Evolutionary conservation across 1,140 invertebrate species (phyloP).

Genomic region (Pentalonia nigronervosa): DNA sequence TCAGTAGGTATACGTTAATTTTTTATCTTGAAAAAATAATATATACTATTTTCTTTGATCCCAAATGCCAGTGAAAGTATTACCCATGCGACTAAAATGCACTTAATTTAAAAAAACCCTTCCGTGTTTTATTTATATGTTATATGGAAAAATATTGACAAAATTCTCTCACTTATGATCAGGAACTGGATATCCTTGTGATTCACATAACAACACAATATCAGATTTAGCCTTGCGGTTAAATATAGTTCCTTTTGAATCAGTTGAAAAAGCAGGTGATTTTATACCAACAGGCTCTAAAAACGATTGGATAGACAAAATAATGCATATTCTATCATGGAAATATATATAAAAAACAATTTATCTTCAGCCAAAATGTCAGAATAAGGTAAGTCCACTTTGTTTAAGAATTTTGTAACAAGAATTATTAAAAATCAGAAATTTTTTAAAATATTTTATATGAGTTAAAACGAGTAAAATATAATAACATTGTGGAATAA

Average conservation of each 20-base stretch:
- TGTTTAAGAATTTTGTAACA: neutral
- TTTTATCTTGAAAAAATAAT: neutral
- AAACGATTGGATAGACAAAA: neutral
- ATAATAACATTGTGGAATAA: constrained; percentile 59
- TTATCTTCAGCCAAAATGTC: constrained; percentile 39
- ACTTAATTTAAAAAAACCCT: neutral
- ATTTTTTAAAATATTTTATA: neutral
- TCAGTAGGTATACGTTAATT: constrained; percentile 6
- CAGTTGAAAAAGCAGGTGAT: constrained; percentile 67
- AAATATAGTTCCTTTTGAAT: constrained; percentile 66
- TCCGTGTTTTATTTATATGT: neutral
- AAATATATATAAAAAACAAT: neutral
- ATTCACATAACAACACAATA: constrained; percentile 73
- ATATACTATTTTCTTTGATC: neutral
- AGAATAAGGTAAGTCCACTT: neutral
- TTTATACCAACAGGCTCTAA: constrained; percentile 70
- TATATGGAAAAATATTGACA: neutral
- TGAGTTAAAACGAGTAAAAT: neutral
- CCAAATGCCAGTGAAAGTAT: constrained; percentile 42
- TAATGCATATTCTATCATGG: neutral
- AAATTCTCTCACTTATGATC: constrained; percentile 71
- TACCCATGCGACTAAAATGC: constrained; percentile 13
- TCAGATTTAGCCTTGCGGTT: constrained; percentile 63
- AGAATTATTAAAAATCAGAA: neutral
- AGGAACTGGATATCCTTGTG: constrained; percentile 76